Evolutionary conservation across 2,888 invertebrate genomes (phyloP), one percentile per base, ranked within the genome.

Genomic region (Pegoplata infirma): DNA sequence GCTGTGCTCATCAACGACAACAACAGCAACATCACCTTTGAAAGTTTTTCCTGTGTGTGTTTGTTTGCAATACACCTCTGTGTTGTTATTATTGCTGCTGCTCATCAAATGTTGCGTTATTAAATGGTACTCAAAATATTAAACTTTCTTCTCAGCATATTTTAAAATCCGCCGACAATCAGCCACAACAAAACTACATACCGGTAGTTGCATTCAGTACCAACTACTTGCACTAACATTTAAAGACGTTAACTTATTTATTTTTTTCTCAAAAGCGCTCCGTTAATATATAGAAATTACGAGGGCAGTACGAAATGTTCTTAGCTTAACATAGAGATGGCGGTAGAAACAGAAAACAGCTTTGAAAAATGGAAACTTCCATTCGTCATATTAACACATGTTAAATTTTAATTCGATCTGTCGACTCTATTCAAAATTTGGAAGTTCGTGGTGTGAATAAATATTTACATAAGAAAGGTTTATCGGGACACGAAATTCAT

Each of bases 91-190:
- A n/a, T n/a, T n/a, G n/a, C n/a, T 58, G 68, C 49, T 80, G 69
- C 69, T 67, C 67, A 55, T 73, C 67, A 67, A 77, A 77, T 73
- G 66, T 56, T 76, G 80, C 74, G 67, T 77, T 71, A 77, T 80
- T 74, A 77, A 80, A 80, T 77, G 69, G n/a, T 66, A 61, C 80
- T 80, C 80, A 61, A 71, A 77, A 28, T 66, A 58, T 74, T 10
- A 10, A 40, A 55, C 72, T 68, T 71, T 69, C 69, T 77, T 77
- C 74, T 74, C 64, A 68, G 76, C 68, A 47, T 53, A 53, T 67
- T 68, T 59, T 51, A 72, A 53, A 73, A 75, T 55, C 63, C 68
- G 76, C 67, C 53, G 10, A 19, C 71, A 66, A 59, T 44, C 66
- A 59, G 75, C 56, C 47, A 21, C 55, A 71, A 58, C 64, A 71